Conservation (phyloP, 2,797 vertebrate species). For the Oreochromis grahami region DNA sequence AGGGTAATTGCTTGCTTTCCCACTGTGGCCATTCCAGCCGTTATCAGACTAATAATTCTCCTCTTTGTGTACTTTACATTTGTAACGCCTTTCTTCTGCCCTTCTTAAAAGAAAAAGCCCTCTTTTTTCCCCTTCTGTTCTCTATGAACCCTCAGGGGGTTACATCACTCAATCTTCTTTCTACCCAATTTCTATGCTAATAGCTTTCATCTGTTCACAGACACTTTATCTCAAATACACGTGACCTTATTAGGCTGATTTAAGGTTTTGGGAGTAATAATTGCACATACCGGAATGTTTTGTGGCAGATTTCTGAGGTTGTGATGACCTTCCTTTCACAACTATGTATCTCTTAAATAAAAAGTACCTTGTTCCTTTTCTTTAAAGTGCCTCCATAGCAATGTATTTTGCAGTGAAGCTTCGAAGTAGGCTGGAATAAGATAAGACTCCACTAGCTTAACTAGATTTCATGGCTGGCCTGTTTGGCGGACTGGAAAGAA, state of each 20-base stretch:
- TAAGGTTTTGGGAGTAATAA: slow-evolving; percentile 29
- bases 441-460: slow-evolving; percentile 23
- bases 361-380: neutral
- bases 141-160: slow-evolving; percentile 5
- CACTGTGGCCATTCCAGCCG: neutral
- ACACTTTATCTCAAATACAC: slow-evolving; percentile 48
- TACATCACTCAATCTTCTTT: slow-evolving; percentile 52
- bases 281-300: slow-evolving; percentile 19
- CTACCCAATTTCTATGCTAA: slow-evolving; percentile 69
- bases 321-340: slow-evolving; percentile 35
- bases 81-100: slow-evolving; percentile 17
- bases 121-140: neutral
- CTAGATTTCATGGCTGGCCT: slow-evolving; percentile 39
- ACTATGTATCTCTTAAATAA: slow-evolving; percentile 1
- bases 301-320: slow-evolving; percentile 6
- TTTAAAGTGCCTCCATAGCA: neutral
- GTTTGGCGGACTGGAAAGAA: neutral
- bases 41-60: neutral
- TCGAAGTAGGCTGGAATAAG: neutral
- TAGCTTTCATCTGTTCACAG: slow-evolving; percentile 51
- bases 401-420: neutral
- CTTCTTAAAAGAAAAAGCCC: slow-evolving; percentile 15
- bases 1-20: neutral
- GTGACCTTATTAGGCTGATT: slow-evolving; percentile 55
- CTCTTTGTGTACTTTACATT: slow-evolving; percentile 15